Evolutionary conservation across 2,797 vertebrate species (phyloP).

Genomic region (Anabas testudineus): DNA sequence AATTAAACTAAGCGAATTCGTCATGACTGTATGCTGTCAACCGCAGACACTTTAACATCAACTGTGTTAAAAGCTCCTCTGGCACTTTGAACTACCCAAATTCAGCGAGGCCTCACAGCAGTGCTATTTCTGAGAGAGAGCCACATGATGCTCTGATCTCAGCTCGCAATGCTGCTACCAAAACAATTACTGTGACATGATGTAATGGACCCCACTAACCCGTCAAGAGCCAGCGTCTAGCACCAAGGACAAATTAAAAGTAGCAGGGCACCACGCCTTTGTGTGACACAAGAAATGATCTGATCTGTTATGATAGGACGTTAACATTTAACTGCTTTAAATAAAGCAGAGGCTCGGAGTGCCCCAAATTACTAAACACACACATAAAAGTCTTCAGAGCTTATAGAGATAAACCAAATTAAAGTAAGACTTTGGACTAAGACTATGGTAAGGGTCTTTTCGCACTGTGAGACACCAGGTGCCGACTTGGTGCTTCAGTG

Average conservation of each 20-base stretch:
- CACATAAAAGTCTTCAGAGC: too few relatives aligned
- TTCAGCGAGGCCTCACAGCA: slow-evolving; percentile 46
- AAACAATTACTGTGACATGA: slow-evolving; percentile 75
- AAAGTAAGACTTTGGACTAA: too few relatives aligned
- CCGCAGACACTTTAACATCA: slow-evolving; percentile 18
- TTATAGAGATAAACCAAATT: too few relatives aligned
- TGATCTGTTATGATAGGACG: neutral
- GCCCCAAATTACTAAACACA: too few relatives aligned
- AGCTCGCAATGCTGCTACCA: slow-evolving; percentile 61
- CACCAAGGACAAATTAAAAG: slow-evolving; percentile 42
- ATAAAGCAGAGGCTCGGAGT: too few relatives aligned
- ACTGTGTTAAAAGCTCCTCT: slow-evolving; percentile 36
- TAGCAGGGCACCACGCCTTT: slow-evolving; percentile 7
- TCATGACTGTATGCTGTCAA: slow-evolving; percentile 38
- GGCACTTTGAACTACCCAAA: slow-evolving; percentile 39
- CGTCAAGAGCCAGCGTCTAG: slow-evolving; percentile 27
- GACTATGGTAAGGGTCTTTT: too few relatives aligned
- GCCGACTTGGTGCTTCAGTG: too few relatives aligned
- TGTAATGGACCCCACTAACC: slow-evolving; percentile 52
- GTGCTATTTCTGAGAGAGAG: slow-evolving; percentile 69
- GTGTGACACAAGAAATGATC: neutral
- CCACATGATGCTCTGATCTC: slow-evolving; percentile 75
- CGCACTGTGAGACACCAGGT: too few relatives aligned
- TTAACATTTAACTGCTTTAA: slow-evolving; percentile 2
- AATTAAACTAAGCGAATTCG: slow-evolving; percentile 10